Evolutionary conservation across 2,888 invertebrate species (phyloP), one percentile per base, ranked within the genome.

Genomic region (Fabriciana adippe): DNA sequence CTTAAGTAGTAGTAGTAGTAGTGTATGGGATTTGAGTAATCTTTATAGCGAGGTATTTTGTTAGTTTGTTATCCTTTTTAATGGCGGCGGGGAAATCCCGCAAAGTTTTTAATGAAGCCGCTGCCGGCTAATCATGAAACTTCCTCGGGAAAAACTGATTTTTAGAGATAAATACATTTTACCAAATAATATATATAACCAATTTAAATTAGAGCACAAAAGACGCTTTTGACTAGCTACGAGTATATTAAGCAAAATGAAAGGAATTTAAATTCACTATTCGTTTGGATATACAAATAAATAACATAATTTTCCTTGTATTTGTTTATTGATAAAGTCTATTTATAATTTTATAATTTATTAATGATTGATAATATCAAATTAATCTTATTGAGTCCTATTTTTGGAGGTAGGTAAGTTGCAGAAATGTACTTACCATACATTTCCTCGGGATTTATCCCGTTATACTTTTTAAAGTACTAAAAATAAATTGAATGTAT

Each of bases 81-180:
- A 53, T 8, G 41, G 41, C 53, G 41, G 13, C 48, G 35, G 50
- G 15, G 35, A n/a, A 15, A 11, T 3, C n/a, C 21, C 51, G 53
- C 35, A 41, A 61, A 53, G 61, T 61, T 61, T 61, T 61, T 41
- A 61, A 61, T 61, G 53, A 51, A 61, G 53, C 61, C 53, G 18
- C 61, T 41, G 35, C 59, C 21, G 41, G 53, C 61, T 61, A 61
- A 61, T 61, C 61, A 53, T 53, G 35, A 61, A 61, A 61, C 18
- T 61, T 61, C 1, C 8, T 51, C 41, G 3, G n/a, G 35, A 51
- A 51, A 41, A 61, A 61, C 18, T 41, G 51, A 41, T 41, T 41
- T 61, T 53, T 41, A 41, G 21, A 51, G n/a, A 53, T 61, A 51
- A 51, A 51, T 53, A 8, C 18, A 4, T 18, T 61, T 53, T 53